A percentile compares a stretch with the other conserved stretches of the same genome.
Conservation (phyloP, 2,113 vertebrate species). For the Nibea coibor region DNA sequence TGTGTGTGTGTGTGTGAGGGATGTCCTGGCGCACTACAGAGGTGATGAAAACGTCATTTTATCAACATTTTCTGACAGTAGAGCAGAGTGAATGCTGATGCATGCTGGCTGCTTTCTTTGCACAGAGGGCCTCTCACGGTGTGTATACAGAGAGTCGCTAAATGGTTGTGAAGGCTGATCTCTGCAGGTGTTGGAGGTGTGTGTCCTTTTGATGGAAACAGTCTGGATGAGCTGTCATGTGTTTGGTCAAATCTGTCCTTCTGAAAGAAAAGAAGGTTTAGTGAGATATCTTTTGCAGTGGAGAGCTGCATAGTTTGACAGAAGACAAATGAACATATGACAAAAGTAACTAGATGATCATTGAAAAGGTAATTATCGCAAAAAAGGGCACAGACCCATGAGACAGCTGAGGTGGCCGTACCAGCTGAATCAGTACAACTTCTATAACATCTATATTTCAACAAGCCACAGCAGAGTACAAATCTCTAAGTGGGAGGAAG, state of each 20-base stretch:
- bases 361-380: too few species aligned
- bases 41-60: slow-evolving; percentile 75
- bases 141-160: slow-evolving; percentile 9
- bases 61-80: slow-evolving; percentile 64
- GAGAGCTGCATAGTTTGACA: neutral
- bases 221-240: slow-evolving; percentile 39
- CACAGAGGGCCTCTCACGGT: slow-evolving; percentile 34
- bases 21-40: slow-evolving; percentile 47
- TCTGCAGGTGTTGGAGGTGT: slow-evolving; percentile 42
- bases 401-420: too few species aligned
- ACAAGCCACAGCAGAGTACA: neutral
- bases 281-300: neutral
- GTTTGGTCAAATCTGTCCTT: slow-evolving; percentile 43
- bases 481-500: neutral
- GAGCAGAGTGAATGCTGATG: slow-evolving; percentile 66
- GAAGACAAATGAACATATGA: too few species aligned
- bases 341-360: too few species aligned
- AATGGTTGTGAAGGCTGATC: slow-evolving; percentile 52
- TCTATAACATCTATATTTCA: neutral
- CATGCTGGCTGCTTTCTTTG: slow-evolving; percentile 37
- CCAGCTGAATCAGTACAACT: too few species aligned
- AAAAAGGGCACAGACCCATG: too few species aligned
- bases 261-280: slow-evolving; percentile 16
- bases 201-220: slow-evolving; percentile 45
- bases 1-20: neutral